Conservation (phyloP, 2,797 vertebrate genomes). For the Brachyalestes nurse region DNA sequence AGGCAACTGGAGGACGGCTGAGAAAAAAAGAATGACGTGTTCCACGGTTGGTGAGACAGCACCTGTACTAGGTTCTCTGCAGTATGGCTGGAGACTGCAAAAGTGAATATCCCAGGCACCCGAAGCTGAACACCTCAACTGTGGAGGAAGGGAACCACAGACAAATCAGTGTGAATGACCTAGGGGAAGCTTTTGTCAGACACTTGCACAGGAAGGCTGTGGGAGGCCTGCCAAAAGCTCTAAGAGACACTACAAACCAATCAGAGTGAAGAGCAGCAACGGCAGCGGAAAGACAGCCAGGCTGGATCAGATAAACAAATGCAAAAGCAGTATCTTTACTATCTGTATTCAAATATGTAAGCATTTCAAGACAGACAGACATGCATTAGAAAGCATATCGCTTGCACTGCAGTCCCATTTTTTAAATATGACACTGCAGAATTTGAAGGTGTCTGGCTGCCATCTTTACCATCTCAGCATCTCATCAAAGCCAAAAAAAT, state of each 20-base stretch:
- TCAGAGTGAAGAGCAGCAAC: neutral
- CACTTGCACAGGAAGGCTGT: neutral
- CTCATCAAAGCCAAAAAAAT: neutral
- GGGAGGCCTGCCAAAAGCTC: slow-evolving; percentile 5
- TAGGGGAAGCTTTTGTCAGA: neutral
- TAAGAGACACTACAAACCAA: neutral
- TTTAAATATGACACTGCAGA: neutral
- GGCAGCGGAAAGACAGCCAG: neutral
- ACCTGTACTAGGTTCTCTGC: slow-evolving; percentile 26
- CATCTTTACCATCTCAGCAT: neutral
- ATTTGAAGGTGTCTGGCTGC: neutral
- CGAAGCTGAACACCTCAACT: neutral
- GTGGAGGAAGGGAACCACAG: neutral
- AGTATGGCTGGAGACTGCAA: slow-evolving; percentile 31
- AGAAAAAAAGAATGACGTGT: neutral
- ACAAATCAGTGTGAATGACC: neutral
- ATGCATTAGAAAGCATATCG: neutral
- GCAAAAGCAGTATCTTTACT: neutral
- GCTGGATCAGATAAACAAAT: neutral
- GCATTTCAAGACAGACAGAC: neutral
- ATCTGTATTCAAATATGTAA: neutral
- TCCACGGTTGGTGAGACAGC: neutral
- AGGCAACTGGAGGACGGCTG: slow-evolving; percentile 45
- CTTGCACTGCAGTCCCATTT: neutral
- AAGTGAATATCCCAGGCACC: neutral